Base-by-base conservation (phyloP, 2,797 vertebrate genomes). In the Microctenopoma lineatum region DNA sequence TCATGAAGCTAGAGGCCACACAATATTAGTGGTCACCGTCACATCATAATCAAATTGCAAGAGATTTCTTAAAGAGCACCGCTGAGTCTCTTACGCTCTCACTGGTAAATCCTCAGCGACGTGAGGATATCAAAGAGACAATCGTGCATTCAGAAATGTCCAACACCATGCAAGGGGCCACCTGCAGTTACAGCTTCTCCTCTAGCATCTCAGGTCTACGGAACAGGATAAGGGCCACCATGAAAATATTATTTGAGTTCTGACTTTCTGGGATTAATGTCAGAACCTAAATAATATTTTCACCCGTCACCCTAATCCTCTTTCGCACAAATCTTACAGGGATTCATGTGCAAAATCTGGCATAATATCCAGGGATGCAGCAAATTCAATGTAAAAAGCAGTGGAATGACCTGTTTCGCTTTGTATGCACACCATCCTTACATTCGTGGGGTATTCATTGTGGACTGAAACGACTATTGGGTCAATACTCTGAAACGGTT, bases 401-500 rank as follows among this genome's bases (percentile, higher is more conserved):
- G 94, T 93, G 93, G 78, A 90, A 95, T 92, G 68, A 42, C 60
- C 56, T 54, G 42, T 70, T 77, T 93, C 73, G 79, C 84, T 86
- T 87, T 90, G 85, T 92, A 93, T 87, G 91, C 92, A 92, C 92
- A 90, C 70, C 88, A 89, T 93, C 92, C 95, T 96, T 95, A 97
- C 95, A 95, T 96, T 95, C 92, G 93, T 87, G 90, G 94, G 92
- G 91, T 92, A 95, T 94, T 96, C 93, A 89, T 91, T 95, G 95
- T 95, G 94, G 91, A 95, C 90, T 92, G 94, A 95, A 95, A 95
- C 92, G 94, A 96, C 95, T 94, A 95, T 93, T 91, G 95, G 95
- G 91, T 96, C 95, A 93, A 96, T 95, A 96, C 94, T 95, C 95
- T 96, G 95, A 93, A 96, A 97, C 96, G 96, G 95, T 95, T 95